phyloP scores from a whole-genome alignment of 2,797 vertebrate species.

The Macroramphosus scolopax region DNA sequence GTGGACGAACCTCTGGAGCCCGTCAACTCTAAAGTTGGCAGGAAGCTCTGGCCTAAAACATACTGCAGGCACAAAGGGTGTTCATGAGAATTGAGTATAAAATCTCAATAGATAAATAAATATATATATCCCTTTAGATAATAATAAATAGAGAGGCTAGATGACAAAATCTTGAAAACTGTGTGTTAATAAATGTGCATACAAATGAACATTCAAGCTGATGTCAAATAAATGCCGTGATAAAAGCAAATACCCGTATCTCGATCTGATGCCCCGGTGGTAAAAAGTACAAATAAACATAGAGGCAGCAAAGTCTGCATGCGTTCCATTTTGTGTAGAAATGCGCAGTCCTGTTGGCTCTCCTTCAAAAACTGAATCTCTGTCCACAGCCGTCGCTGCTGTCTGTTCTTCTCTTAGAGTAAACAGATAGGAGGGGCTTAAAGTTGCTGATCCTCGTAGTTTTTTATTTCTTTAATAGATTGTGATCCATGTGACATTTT shows the following conservation, averaged over 20 bases:
- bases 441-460: too few species aligned
- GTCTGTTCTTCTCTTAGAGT: constrained; percentile 42
- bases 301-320: constrained; percentile 36
- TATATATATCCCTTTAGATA: too few species aligned
- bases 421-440: constrained; percentile 49
- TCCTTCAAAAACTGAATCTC: constrained; percentile 12
- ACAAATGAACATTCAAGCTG: too few species aligned
- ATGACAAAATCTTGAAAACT: too few species aligned
- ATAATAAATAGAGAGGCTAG: too few species aligned
- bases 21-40: constrained; percentile 48
- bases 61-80: constrained; percentile 41
- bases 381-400: constrained; percentile 6
- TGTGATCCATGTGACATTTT: too few species aligned
- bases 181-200: too few species aligned
- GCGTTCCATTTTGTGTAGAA: constrained; percentile 39
- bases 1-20: constrained; percentile 65
- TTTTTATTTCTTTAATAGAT: too few species aligned
- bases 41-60: constrained; percentile 74
- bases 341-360: not conserved
- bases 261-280: constrained; percentile 15
- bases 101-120: too few species aligned
- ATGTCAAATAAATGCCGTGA: too few species aligned
- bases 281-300: constrained; percentile 20
- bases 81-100: too few species aligned
- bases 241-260: constrained; percentile 42